These are phyloP conservation scores for Gymnocypris eckloni DNA, from an alignment of 2,797 vertebrate species.

Conservation along the genomic window DNA sequence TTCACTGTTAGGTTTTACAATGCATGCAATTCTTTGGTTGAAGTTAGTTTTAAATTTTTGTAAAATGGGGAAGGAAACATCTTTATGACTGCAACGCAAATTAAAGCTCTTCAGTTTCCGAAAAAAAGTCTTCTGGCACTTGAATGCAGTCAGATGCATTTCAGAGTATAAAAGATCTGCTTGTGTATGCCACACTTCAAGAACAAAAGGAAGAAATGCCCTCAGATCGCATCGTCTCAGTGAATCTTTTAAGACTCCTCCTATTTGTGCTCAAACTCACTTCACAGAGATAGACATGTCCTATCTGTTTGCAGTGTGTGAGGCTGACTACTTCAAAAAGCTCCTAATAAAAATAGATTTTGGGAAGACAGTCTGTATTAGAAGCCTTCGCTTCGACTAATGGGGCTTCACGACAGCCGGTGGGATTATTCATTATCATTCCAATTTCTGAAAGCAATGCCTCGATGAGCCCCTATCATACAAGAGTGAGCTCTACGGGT, in stretches of 20 bases:
- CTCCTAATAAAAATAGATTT: conserved; percentile 52
- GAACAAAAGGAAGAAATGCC: conserved; percentile 40
- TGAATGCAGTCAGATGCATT: conserved; percentile 13
- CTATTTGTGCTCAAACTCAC: conserved; percentile 45
- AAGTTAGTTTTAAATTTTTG: background rate
- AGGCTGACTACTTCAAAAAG: conserved; percentile 42
- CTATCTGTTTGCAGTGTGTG: conserved; percentile 33
- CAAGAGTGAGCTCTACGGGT: conserved; percentile 29
- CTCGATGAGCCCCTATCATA: conserved; percentile 32
- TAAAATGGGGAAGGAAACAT: background rate
- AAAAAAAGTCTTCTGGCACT: conserved; percentile 7
- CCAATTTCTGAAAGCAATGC: conserved; percentile 38
- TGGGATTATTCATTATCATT: conserved; percentile 42
- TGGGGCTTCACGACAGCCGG: conserved; percentile 27
- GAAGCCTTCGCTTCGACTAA: conserved; percentile 38
- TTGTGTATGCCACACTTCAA: conserved; percentile 40
- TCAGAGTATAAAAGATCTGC: conserved; percentile 32
- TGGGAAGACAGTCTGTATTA: conserved; percentile 14
- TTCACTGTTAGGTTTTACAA: background rate
- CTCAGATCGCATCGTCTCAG: conserved; percentile 43
- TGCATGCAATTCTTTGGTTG: background rate
- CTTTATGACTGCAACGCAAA: background rate
- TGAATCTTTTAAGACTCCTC: conserved; percentile 53
- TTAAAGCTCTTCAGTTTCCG: background rate
- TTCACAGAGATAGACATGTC: conserved; percentile 42